Percentiles rank a stretch among this genome's conserved stretches.
phyloP scores from a whole-genome alignment of 2,888 invertebrate species.

The Saturnia pavonia region DNA sequence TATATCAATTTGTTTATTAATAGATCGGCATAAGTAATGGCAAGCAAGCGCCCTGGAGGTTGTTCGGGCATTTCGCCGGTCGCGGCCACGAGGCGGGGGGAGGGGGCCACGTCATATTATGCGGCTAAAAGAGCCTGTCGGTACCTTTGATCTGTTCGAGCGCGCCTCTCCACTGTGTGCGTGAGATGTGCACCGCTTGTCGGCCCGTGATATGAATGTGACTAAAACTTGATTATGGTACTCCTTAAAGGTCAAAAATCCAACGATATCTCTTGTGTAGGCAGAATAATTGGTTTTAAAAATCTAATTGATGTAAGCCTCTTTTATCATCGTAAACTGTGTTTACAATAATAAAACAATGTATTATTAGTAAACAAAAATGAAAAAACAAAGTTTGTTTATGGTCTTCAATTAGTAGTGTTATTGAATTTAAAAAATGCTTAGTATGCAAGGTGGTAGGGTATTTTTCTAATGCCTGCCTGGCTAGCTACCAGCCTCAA shows the following conservation, averaged over 20 bases:
- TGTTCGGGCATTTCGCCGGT: conserved; percentile 65
- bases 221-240: conserved; percentile 81
- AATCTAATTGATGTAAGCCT: conserved; percentile 16
- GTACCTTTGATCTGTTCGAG: conserved; percentile 77
- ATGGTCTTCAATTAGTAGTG: not conserved
- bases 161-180: conserved; percentile 57
- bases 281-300: conserved; percentile 50
- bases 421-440: not conserved
- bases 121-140: conserved; percentile 82
- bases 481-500: too few relatives aligned
- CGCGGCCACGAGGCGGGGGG: conserved; percentile 51
- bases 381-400: not conserved
- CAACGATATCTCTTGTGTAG: conserved; percentile 52
- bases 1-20: conserved; percentile 79
- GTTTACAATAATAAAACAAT: not conserved
- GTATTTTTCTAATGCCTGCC: too few relatives aligned
- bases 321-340: not conserved
- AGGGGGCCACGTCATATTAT: conserved; percentile 80
- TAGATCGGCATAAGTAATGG: conserved; percentile 80
- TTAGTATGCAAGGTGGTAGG: too few relatives aligned
- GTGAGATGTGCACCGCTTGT: conserved; percentile 71
- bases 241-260: conserved; percentile 74
- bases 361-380: not conserved
- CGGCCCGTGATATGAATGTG: conserved; percentile 79
- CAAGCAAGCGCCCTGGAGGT: conserved; percentile 74